A percentile compares a stretch with the other conserved stretches of the same genome.
Conservation (phyloP, 2,888 invertebrate species). For the Lypha dubia region DNA sequence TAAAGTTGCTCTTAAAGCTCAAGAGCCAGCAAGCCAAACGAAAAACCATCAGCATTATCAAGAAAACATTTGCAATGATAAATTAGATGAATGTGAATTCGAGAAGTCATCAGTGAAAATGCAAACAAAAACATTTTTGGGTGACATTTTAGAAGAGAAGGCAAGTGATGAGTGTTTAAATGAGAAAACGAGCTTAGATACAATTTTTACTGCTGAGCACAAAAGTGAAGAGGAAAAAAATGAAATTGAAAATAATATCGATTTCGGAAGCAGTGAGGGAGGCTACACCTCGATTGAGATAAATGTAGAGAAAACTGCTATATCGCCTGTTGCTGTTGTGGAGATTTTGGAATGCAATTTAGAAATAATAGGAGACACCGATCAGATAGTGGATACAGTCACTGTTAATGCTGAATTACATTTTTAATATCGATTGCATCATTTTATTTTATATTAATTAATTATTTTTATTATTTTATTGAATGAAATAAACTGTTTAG, state of each 20-base stretch:
- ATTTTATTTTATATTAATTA: neutral
- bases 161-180: neutral
- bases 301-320: neutral
- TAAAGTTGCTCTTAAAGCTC: constrained; percentile 75
- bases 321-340: neutral
- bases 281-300: neutral
- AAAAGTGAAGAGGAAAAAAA: constrained; percentile 58
- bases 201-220: neutral
- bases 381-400: constrained; percentile 75
- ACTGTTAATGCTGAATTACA: constrained; percentile 77
- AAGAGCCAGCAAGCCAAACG: constrained; percentile 13
- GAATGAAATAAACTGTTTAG: neutral
- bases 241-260: constrained; percentile 55
- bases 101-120: neutral
- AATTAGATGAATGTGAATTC: neutral
- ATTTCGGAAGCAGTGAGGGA: constrained; percentile 1
- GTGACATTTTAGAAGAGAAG: neutral
- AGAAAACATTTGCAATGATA: neutral
- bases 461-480: neutral
- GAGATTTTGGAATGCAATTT: constrained; percentile 75
- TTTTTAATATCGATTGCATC: constrained; percentile 70
- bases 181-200: neutral
- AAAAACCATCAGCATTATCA: too few relatives aligned
- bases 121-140: neutral
- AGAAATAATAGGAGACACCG: constrained; percentile 76